These are phyloP conservation scores for Schlechtendalia chinensis DNA, from an alignment of 1,140 invertebrate species.

Conservation along the genomic window DNA sequence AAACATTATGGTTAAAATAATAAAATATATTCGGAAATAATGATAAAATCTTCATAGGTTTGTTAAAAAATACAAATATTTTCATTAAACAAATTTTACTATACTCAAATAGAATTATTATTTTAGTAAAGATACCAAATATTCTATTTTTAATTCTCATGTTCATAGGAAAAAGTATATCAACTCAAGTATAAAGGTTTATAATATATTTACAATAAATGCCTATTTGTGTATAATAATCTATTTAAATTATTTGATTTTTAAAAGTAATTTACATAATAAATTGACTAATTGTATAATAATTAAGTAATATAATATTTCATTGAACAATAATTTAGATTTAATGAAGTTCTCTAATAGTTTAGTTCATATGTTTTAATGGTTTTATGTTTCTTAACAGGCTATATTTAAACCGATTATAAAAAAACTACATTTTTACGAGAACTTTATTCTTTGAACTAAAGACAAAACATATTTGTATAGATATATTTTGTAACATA, in stretches of 20 bases:
- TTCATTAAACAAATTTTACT: background rate
- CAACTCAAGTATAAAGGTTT: too few species aligned
- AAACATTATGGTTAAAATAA: too few species aligned
- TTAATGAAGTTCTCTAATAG: background rate
- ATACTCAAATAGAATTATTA: background rate
- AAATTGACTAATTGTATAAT: too few species aligned
- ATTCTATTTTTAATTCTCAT: too few species aligned
- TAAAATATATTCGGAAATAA: background rate
- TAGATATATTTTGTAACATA: background rate
- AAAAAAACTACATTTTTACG: too few species aligned
- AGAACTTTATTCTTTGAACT: background rate
- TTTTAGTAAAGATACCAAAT: background rate
- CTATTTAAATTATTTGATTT: too few species aligned
- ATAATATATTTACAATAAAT: too few species aligned
- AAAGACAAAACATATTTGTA: background rate
- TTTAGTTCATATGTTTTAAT: background rate
- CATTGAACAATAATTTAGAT: too few species aligned
- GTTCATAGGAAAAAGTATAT: too few species aligned
- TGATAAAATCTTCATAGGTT: background rate
- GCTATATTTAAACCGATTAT: background rate
- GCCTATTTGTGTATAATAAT: too few species aligned
- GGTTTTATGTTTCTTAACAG: background rate
- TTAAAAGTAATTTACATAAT: too few species aligned
- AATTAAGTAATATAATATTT: too few species aligned
- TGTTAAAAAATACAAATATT: background rate